Percentiles rank a stretch among this genome's conserved stretches.
Evolutionary conservation across 35 echinoderm and acorn worm species (phyloP).

Genomic region (Eucidaris tribuloides): DNA sequence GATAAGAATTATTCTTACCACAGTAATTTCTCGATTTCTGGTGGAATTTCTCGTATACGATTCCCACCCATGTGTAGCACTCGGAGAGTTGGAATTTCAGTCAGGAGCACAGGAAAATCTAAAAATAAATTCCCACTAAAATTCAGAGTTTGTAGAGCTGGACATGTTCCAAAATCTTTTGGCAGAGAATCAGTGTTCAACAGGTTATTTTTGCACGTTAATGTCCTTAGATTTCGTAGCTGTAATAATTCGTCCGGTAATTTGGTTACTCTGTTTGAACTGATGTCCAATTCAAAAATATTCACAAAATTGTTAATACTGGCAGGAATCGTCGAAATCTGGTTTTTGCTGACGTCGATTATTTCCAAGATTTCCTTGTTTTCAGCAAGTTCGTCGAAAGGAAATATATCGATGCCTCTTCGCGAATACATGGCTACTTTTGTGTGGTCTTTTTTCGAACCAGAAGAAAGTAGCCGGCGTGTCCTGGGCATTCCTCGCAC

Average conservation of each 20-base stretch:
- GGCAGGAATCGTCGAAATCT: constrained; percentile 60
- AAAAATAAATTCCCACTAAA: constrained; percentile 77
- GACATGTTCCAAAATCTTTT: constrained; percentile 71
- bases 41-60: constrained; percentile 68
- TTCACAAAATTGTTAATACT: constrained; percentile 41
- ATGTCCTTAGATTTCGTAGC: constrained; percentile 32
- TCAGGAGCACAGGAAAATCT: constrained; percentile 69
- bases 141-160: constrained; percentile 78
- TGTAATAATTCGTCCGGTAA: constrained; percentile 67
- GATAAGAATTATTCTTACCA: constrained; percentile 45
- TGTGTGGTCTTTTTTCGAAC: not conserved
- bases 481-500: not conserved
- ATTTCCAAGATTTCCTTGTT: constrained; percentile 36
- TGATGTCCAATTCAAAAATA: constrained; percentile 76
- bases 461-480: not conserved
- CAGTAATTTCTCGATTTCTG: constrained; percentile 52
- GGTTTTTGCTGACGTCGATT: constrained; percentile 70
- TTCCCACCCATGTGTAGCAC: constrained; percentile 74
- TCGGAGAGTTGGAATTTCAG: constrained; percentile 39
- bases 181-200: constrained; percentile 75
- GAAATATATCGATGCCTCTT: constrained; percentile 66
- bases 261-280: constrained; percentile 67
- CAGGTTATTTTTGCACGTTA: constrained; percentile 87
- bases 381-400: constrained; percentile 27
- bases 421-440: constrained; percentile 43